Conservation (phyloP, 2,113 vertebrate genomes). For the Edolisoma coerulescens region DNA sequence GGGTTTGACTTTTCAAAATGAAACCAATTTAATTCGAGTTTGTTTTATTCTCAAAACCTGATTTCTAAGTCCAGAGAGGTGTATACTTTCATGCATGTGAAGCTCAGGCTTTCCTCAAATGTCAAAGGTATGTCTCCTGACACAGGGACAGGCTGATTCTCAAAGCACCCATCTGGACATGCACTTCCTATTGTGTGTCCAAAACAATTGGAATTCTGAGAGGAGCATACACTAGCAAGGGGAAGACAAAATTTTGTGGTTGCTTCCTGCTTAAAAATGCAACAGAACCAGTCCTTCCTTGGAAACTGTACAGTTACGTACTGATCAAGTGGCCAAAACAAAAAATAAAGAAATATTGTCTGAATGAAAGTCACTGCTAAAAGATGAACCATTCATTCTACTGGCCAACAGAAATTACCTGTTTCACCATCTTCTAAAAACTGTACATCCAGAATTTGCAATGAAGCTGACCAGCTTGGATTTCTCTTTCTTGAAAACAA, state of each 20-base stretch:
- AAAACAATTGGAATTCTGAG: constrained; percentile 3
- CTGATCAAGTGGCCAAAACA: not conserved
- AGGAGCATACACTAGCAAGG: not conserved
- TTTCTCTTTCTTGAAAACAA: constrained; percentile 69
- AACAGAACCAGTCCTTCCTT: not conserved
- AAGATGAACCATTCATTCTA: constrained; percentile 40
- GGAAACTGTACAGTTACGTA: not conserved
- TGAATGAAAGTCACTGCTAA: constrained; percentile 28
- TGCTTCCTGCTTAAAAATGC: not conserved
- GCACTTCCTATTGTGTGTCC: not conserved
- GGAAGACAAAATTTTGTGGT: constrained; percentile 20
- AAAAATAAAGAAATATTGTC: not conserved
- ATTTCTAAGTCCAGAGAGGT: constrained; percentile 28
- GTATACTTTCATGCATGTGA: not conserved
- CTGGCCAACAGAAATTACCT: not conserved
- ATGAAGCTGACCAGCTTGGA: constrained; percentile 42
- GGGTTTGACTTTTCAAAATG: constrained; percentile 68
- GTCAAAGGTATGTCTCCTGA: not conserved
- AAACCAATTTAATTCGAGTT: constrained; percentile 38
- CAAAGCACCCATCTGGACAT: not conserved
- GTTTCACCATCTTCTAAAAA: constrained; percentile 43
- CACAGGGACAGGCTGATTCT: not conserved
- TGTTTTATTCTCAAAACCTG: constrained; percentile 44
- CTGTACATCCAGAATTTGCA: constrained; percentile 30
- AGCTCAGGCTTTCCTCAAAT: not conserved